phyloP scores from a whole-genome alignment of 2,888 invertebrate genomes.

The Melieria crassipennis region DNA sequence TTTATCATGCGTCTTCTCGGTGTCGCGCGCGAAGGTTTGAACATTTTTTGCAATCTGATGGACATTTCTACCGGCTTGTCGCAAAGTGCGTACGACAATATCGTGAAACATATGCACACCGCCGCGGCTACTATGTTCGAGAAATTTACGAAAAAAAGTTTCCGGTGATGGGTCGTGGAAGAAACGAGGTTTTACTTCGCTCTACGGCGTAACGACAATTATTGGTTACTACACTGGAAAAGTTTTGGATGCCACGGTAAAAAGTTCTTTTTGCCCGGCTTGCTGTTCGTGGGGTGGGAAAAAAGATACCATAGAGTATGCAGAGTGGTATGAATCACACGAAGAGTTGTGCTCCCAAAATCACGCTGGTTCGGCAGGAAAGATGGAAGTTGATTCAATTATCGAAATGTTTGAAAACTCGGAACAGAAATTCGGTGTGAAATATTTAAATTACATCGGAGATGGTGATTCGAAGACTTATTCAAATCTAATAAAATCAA shows the following conservation, averaged over 20 bases:
- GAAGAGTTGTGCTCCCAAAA: slow-evolving; percentile 14
- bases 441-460: slow-evolving; percentile 28
- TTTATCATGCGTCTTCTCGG: too few relatives aligned
- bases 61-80: neutral
- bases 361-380: slow-evolving; percentile 20
- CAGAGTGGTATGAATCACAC: slow-evolving; percentile 1
- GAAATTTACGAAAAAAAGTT: neutral
- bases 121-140: neutral
- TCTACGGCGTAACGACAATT: slow-evolving; percentile 12
- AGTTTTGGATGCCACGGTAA: slow-evolving; percentile 11
- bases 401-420: slow-evolving; percentile 23
- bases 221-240: slow-evolving; percentile 23
- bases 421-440: slow-evolving; percentile 5
- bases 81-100: neutral
- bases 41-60: neutral
- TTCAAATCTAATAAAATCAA: neutral
- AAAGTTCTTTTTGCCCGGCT: neutral
- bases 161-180: slow-evolving; percentile 23
- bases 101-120: neutral
- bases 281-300: neutral
- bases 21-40: neutral
- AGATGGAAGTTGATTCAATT: slow-evolving; percentile 26
- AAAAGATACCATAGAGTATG: slow-evolving; percentile 14
- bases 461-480: slow-evolving; percentile 19
- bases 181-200: slow-evolving; percentile 17